These are phyloP conservation scores for Lepus timidus DNA, from an alignment of 2,113 vertebrate species.

Conservation along the genomic window DNA sequence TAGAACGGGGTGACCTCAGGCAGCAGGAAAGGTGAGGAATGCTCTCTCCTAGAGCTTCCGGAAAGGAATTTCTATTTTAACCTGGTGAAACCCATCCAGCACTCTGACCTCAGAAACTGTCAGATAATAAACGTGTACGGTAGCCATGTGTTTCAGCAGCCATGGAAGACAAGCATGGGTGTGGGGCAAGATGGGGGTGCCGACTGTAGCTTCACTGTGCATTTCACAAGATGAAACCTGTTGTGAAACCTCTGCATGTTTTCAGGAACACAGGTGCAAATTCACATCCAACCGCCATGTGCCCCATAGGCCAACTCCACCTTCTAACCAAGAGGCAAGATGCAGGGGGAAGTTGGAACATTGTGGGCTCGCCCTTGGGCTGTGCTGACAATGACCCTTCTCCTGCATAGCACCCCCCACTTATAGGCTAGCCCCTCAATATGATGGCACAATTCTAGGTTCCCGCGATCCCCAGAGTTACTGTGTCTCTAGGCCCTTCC, in stretches of 20 bases:
- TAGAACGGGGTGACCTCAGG: not conserved
- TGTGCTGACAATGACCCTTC: not conserved
- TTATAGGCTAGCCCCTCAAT: not conserved
- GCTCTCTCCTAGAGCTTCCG: not conserved
- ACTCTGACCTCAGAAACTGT: not conserved
- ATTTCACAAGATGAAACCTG: not conserved
- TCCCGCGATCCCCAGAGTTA: not conserved
- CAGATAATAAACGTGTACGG: not conserved
- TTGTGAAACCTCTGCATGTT: not conserved
- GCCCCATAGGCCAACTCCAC: not conserved
- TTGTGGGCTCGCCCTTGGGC: not conserved
- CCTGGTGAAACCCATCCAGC: not conserved
- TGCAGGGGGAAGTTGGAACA: not conserved
- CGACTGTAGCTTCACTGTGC: not conserved
- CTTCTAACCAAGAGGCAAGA: not conserved
- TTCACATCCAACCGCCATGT: not conserved
- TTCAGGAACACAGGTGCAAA: not conserved
- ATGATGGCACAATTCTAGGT: not conserved
- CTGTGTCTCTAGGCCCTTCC: not conserved
- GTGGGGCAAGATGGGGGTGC: too few relatives aligned
- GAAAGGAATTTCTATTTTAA: not conserved
- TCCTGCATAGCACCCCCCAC: not conserved
- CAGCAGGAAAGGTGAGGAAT: not conserved
- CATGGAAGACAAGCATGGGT: not conserved
- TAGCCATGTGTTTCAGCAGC: not conserved